Conservation (phyloP, 2,113 vertebrate genomes). For the Lepus timidus region DNA sequence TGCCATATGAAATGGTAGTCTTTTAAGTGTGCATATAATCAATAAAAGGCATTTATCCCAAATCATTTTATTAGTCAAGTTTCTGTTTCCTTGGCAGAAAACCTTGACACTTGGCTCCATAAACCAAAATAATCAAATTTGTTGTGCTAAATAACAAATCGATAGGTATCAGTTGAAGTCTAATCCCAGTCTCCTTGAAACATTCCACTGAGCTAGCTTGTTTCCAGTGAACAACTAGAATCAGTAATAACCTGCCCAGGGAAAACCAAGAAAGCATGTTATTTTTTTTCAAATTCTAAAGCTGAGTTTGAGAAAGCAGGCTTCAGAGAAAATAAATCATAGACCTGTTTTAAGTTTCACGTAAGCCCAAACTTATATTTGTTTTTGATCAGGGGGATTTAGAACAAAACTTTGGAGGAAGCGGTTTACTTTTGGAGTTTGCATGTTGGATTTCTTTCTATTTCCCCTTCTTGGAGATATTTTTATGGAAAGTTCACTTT, state of each 20-base stretch:
- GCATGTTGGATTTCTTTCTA: neutral
- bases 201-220: slow-evolving; percentile 81
- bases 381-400: neutral
- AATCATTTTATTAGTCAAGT: slow-evolving; percentile 65
- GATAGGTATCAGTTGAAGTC: slow-evolving; percentile 75
- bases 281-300: slow-evolving; percentile 8
- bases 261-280: neutral
- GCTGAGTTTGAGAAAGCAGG: neutral
- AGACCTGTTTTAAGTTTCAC: neutral
- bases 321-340: neutral
- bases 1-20: neutral
- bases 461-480: slow-evolving; percentile 73
- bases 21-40: slow-evolving; percentile 12
- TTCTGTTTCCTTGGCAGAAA: slow-evolving; percentile 70
- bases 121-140: slow-evolving; percentile 79
- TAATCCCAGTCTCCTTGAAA: slow-evolving; percentile 82
- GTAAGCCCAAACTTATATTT: neutral
- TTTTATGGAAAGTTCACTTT: slow-evolving; percentile 29
- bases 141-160: slow-evolving; percentile 80
- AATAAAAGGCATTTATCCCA: slow-evolving; percentile 39
- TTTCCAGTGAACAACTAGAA: slow-evolving; percentile 45
- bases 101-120: slow-evolving; percentile 38
- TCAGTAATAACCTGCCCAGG: neutral
- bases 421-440: neutral
- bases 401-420: slow-evolving; percentile 27